Conservation (phyloP, 2,797 vertebrate species). For the Kryptolebias ocellatus region DNA sequence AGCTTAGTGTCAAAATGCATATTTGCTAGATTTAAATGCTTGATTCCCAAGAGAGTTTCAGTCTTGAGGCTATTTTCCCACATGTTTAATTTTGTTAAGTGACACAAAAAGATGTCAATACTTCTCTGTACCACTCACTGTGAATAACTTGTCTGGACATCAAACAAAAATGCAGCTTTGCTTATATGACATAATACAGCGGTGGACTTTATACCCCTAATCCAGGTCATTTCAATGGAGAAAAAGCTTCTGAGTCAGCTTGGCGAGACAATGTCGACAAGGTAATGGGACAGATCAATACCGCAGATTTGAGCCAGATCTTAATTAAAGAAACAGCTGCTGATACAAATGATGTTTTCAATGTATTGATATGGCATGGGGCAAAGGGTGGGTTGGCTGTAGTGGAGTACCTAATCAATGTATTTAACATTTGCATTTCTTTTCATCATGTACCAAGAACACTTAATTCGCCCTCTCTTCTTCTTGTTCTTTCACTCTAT, state of each 20-base stretch:
- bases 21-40: conserved; percentile 28
- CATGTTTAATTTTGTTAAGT: conserved; percentile 81
- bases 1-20: conserved; percentile 36
- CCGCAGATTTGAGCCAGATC: conserved; percentile 90
- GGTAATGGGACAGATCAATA: conserved; percentile 91
- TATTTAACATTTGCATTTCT: conserved; percentile 87
- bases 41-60: conserved; percentile 46
- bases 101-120: conserved; percentile 76
- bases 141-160: conserved; percentile 66
- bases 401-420: conserved; percentile 83
- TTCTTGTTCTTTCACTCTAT: conserved; percentile 77
- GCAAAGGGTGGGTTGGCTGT: conserved; percentile 69
- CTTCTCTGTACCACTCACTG: conserved; percentile 75
- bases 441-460: conserved; percentile 85
- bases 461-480: conserved; percentile 81
- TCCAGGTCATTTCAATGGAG: conserved; percentile 76
- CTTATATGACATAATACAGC: conserved; percentile 75
- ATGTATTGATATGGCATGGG: conserved; percentile 84
- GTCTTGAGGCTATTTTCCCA: conserved; percentile 70
- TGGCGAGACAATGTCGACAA: conserved; percentile 84
- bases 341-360: conserved; percentile 95
- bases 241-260: conserved; percentile 86
- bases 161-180: conserved; percentile 70
- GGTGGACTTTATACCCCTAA: conserved; percentile 73
- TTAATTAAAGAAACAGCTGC: conserved; percentile 97